Evolutionary conservation across 2,113 vertebrate species (phyloP).

Genomic region (Galemys pyrenaicus): DNA sequence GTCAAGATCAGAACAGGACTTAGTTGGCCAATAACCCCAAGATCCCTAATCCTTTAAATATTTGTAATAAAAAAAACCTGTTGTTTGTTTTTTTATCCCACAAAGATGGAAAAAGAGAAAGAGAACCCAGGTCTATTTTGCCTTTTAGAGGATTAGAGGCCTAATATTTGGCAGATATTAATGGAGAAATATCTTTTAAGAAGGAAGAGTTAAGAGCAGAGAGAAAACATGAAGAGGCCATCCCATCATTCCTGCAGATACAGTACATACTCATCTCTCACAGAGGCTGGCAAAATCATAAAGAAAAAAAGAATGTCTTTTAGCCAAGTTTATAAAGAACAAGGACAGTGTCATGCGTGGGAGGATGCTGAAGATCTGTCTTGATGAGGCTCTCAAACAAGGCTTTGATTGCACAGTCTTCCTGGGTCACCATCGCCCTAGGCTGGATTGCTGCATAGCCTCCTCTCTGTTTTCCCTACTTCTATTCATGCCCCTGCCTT

Average conservation of each 20-base stretch:
- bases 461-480: constrained; percentile 24
- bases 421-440: not conserved
- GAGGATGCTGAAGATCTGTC: constrained; percentile 38
- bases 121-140: constrained; percentile 32
- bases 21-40: constrained; percentile 37
- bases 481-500: not conserved
- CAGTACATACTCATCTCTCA: constrained; percentile 30
- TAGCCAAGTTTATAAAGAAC: constrained; percentile 53
- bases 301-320: constrained; percentile 61
- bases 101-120: constrained; percentile 32
- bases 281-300: constrained; percentile 42
- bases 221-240: constrained; percentile 60
- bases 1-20: constrained; percentile 60
- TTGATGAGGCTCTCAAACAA: constrained; percentile 57
- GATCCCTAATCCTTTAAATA: constrained; percentile 65
- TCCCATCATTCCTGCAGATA: constrained; percentile 53
- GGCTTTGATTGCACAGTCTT: constrained; percentile 55
- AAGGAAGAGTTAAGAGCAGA: constrained; percentile 52
- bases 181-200: no score
- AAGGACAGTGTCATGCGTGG: not conserved
- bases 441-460: not conserved
- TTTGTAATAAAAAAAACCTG: constrained; percentile 51
- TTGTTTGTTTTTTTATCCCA: not conserved
- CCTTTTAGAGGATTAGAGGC: constrained; percentile 52
- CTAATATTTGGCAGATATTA: no score